Conservation (phyloP, 1,140 invertebrate genomes). For the Idris sp. region DNA sequence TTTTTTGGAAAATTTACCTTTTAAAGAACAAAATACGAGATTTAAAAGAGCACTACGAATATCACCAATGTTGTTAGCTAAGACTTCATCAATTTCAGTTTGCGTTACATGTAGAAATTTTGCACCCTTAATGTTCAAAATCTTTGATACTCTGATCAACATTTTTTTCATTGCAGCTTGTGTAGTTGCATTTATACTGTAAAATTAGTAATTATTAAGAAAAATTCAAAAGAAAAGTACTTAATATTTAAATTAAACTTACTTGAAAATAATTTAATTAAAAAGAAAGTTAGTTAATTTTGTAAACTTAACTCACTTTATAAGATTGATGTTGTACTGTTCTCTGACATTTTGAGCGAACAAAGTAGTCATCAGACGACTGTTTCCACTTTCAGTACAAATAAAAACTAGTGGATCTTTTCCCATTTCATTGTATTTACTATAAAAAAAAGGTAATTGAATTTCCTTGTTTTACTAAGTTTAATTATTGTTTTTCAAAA, state of each 20-base stretch:
- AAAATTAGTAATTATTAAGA: conserved; percentile 32
- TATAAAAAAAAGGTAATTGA: conserved; percentile 70
- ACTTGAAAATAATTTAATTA: too few species aligned
- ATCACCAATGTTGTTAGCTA: conserved; percentile 84
- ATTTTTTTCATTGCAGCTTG: conserved; percentile 82
- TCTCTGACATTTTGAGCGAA: conserved; percentile 82
- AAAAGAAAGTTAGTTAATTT: too few species aligned
- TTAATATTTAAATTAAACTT: too few species aligned
- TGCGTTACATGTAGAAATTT: conserved; percentile 80
- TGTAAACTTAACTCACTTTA: conserved; percentile 75
- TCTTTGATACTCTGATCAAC: conserved; percentile 80
- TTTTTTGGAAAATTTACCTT: too few species aligned
- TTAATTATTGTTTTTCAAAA: too few species aligned
- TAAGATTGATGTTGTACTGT: conserved; percentile 81
- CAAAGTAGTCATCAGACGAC: conserved; percentile 80
- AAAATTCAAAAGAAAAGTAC: too few species aligned
- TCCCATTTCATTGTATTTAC: conserved; percentile 81
- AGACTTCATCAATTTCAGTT: conserved; percentile 82
- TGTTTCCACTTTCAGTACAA: conserved; percentile 82
- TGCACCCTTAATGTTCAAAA: conserved; percentile 77
- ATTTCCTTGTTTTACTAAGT: too few species aligned
- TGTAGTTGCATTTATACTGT: conserved; percentile 83
- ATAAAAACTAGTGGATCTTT: conserved; percentile 85
- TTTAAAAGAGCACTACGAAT: conserved; percentile 85
- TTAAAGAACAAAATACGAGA: conserved; percentile 84